A percentile compares a stretch with the other conserved stretches of the same genome.
These are phyloP conservation scores for Pollimyrus isidori DNA, from an alignment of 2,113 vertebrate genomes.

Conservation along the genomic window DNA sequence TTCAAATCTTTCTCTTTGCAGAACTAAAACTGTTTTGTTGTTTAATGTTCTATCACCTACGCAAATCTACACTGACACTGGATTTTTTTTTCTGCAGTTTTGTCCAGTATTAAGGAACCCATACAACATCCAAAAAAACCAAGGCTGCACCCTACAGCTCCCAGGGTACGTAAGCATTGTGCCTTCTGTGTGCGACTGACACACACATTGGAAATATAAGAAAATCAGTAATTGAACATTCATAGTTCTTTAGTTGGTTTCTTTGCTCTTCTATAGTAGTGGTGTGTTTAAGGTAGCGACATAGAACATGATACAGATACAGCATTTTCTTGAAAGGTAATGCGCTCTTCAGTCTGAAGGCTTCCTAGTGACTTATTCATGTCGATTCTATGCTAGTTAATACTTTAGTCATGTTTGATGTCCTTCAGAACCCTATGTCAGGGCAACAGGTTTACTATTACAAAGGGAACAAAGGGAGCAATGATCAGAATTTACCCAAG, in stretches of 20 bases:
- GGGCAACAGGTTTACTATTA: not conserved
- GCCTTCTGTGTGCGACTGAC: not conserved
- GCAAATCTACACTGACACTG: not conserved
- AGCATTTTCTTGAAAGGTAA: not conserved
- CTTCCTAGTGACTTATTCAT: not conserved
- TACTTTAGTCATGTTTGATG: slow-evolving; percentile 29
- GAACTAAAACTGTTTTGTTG: not conserved
- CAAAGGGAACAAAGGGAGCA: slow-evolving; percentile 20
- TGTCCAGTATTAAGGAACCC: slow-evolving; percentile 81
- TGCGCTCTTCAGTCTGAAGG: not conserved
- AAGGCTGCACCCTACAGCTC: slow-evolving; percentile 69
- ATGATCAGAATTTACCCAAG: slow-evolving; percentile 26
- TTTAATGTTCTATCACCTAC: not conserved
- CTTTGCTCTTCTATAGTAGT: not conserved
- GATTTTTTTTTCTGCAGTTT: slow-evolving; percentile 58
- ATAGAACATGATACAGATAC: not conserved
- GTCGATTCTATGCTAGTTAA: slow-evolving; percentile 16
- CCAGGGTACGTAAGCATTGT: slow-evolving; percentile 66
- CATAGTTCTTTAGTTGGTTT: not conserved
- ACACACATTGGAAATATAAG: not conserved
- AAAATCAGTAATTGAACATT: not conserved
- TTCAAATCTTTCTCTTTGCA: not conserved
- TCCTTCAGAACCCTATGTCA: not conserved
- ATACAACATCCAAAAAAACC: slow-evolving; percentile 75
- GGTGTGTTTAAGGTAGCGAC: not conserved